phyloP scores from a whole-genome alignment of 2,888 invertebrate genomes.

The Dorcus hopei region DNA sequence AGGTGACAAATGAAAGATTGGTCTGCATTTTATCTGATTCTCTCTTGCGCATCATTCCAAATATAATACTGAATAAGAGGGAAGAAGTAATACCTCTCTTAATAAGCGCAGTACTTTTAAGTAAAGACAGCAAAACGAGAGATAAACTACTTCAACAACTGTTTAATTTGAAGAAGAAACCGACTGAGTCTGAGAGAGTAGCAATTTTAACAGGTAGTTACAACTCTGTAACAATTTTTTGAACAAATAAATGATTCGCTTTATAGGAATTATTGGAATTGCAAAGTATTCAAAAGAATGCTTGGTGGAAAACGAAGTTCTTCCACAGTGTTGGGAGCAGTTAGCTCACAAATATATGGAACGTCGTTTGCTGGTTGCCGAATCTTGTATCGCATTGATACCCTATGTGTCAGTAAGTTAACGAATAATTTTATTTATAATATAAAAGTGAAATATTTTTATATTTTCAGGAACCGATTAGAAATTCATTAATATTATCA shows the following conservation, averaged over 20 bases:
- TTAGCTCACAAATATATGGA: slow-evolving; percentile 66
- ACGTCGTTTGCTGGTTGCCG: slow-evolving; percentile 63
- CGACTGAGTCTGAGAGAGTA: slow-evolving; percentile 63
- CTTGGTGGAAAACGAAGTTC: slow-evolving; percentile 62
- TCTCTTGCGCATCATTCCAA: slow-evolving; percentile 63
- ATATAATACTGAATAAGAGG: slow-evolving; percentile 64
- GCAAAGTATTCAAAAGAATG: slow-evolving; percentile 51
- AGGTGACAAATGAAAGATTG: slow-evolving; percentile 45
- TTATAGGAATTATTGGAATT: slow-evolving; percentile 49
- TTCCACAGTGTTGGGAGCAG: slow-evolving; percentile 73
- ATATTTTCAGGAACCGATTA: slow-evolving; percentile 51
- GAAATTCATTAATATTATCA: slow-evolving; percentile 66
- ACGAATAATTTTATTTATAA: background rate
- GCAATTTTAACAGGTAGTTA: slow-evolving; percentile 53
- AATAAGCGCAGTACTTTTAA: slow-evolving; percentile 59
- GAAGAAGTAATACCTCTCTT: slow-evolving; percentile 68
- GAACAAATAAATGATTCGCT: no score
- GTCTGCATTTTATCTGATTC: slow-evolving; percentile 56
- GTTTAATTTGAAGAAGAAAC: slow-evolving; percentile 69
- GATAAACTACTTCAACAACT: slow-evolving; percentile 64
- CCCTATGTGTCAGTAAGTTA: slow-evolving; percentile 60
- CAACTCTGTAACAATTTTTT: slow-evolving; percentile 9
- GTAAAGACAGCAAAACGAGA: slow-evolving; percentile 56
- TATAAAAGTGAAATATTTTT: background rate
- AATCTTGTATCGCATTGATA: slow-evolving; percentile 64